Conservation (phyloP, 2,113 vertebrate genomes). For the Ursus arctos region DNA sequence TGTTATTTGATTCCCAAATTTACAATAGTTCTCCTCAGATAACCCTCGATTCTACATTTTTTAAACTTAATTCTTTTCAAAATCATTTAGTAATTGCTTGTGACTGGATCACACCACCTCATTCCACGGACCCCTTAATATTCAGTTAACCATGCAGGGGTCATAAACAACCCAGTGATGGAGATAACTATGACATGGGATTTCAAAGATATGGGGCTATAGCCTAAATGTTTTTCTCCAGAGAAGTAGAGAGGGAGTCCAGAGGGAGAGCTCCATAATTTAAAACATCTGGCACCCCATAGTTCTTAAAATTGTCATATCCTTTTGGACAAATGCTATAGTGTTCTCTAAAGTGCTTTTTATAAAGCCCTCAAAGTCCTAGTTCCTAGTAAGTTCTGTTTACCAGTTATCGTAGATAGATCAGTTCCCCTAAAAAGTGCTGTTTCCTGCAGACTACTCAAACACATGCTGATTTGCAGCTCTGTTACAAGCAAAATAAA, state of each 20-base stretch:
- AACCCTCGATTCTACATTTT: background rate
- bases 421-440: background rate
- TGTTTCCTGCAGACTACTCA: constrained; percentile 47
- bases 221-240: background rate
- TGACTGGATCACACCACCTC: background rate
- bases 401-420: constrained; percentile 1
- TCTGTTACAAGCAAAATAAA: constrained; percentile 64
- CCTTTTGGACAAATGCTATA: constrained; percentile 34
- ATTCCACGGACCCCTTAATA: background rate
- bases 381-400: background rate
- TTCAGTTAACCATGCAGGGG: background rate
- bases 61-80: constrained; percentile 50
- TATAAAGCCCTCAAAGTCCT: background rate
- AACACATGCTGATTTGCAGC: constrained; percentile 2
- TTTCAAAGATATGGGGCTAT: background rate
- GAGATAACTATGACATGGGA: background rate
- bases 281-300: constrained; percentile 28
- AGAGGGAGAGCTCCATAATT: background rate
- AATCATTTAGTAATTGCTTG: background rate
- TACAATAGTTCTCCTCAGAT: constrained; percentile 24
- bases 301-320: background rate
- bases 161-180: background rate
- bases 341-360: background rate
- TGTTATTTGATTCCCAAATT: background rate
- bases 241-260: background rate